Conservation (phyloP, 2,797 vertebrate species). For the Phrynocephalus guinanensis region DNA sequence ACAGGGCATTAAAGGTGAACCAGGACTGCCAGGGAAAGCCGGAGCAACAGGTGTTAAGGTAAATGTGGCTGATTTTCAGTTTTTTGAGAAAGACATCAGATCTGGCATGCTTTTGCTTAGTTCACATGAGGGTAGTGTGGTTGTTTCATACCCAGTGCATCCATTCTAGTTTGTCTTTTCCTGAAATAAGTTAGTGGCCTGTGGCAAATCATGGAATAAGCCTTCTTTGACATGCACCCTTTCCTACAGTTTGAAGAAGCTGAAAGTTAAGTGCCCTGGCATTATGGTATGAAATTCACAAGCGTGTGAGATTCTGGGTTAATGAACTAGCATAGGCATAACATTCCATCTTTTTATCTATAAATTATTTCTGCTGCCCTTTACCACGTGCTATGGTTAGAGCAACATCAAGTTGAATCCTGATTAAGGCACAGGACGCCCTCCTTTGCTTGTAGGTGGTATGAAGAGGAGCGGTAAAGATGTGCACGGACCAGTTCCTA, state of each 20-base stretch:
- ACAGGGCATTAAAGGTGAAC: constrained; percentile 91
- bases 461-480: neutral
- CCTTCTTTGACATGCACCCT: neutral
- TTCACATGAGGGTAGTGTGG: neutral
- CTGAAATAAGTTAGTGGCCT: neutral
- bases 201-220: neutral
- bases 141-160: constrained; percentile 3
- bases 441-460: neutral
- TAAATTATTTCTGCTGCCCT: neutral
- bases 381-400: neutral
- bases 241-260: neutral
- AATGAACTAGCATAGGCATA: neutral
- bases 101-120: neutral
- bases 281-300: neutral
- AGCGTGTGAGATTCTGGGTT: neutral
- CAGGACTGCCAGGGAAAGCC: constrained; percentile 83
- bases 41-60: constrained; percentile 87
- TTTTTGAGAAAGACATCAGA: constrained; percentile 6
- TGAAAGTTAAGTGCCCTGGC: neutral
- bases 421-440: neutral
- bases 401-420: neutral
- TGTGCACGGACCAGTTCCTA: too few species aligned
- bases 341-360: neutral
- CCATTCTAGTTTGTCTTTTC: neutral
- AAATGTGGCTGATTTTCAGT: constrained; percentile 61